Percentiles rank a stretch among this genome's conserved stretches.
These are phyloP conservation scores for Gadopsis bispinosus DNA, from an alignment of 2,797 vertebrate genomes.

Conservation along the genomic window DNA sequence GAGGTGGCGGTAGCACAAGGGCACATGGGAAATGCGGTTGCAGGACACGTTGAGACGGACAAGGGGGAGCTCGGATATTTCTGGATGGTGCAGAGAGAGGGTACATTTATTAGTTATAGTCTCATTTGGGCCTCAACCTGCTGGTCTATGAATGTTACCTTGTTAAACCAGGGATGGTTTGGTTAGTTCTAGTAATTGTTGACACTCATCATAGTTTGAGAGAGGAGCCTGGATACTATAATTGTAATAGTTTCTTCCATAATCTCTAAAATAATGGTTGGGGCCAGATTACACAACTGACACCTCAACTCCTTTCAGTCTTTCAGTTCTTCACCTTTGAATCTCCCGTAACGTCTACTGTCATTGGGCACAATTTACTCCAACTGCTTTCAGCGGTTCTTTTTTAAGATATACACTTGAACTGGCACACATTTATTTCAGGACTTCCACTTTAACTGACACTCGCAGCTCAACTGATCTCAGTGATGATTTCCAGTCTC, in stretches of 20 bases:
- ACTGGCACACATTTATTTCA: too few species aligned
- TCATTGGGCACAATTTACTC: too few species aligned
- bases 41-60: conserved; percentile 94
- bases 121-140: not conserved
- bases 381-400: too few species aligned
- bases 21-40: conserved; percentile 90
- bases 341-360: too few species aligned
- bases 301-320: too few species aligned
- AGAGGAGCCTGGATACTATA: not conserved
- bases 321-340: too few species aligned
- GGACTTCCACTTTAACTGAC: too few species aligned
- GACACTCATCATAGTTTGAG: not conserved
- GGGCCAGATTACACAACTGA: too few species aligned
- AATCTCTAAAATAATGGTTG: not conserved
- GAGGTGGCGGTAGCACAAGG: conserved; percentile 91
- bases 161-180: not conserved
- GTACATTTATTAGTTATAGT: not conserved
- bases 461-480: too few species aligned
- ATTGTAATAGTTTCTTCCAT: not conserved
- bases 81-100: conserved; percentile 69
- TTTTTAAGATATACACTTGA: too few species aligned
- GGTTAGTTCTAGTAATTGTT: not conserved
- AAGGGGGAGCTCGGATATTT: conserved; percentile 90
- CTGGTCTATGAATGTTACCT: not conserved
- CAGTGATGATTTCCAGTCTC: too few species aligned